Percentiles rank a stretch among this genome's conserved stretches.
Evolutionary conservation across 2,888 invertebrate genomes (phyloP).

Genomic region (Malthinus seriepunctatus): DNA sequence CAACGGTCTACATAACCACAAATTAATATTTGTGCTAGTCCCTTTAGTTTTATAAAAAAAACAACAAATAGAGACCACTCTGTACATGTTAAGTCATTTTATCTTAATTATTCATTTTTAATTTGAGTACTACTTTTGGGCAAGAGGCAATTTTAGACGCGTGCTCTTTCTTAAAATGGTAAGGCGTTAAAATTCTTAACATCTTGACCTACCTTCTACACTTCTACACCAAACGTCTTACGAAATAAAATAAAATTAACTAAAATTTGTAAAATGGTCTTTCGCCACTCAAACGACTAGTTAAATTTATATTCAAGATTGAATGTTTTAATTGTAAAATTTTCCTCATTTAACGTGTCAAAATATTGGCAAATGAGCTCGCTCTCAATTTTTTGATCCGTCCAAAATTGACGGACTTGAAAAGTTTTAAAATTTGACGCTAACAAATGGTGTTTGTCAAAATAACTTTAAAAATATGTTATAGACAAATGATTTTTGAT

Average conservation of each 20-base stretch:
- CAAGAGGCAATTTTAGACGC: slow-evolving; percentile 1
- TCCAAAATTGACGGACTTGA: slow-evolving; percentile 8
- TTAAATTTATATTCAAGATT: too few species aligned
- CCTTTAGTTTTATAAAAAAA: too few species aligned
- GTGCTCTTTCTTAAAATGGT: slow-evolving; percentile 17
- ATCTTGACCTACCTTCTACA: slow-evolving; percentile 16
- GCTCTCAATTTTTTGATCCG: slow-evolving; percentile 9
- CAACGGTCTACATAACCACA: too few species aligned
- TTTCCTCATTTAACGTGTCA: slow-evolving; percentile 2
- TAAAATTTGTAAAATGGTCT: neutral
- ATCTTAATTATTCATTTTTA: slow-evolving; percentile 7
- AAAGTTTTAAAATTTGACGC: slow-evolving; percentile 6
- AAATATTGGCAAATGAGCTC: slow-evolving; percentile 16
- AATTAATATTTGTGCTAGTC: too few species aligned
- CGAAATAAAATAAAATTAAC: slow-evolving; percentile 9
- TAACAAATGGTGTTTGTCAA: slow-evolving; percentile 15
- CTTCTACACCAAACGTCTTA: neutral
- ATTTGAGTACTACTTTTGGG: neutral
- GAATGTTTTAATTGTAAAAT: too few species aligned
- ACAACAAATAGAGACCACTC: too few species aligned
- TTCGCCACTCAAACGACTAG: too few species aligned
- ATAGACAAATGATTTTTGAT: slow-evolving; percentile 15
- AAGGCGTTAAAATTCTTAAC: slow-evolving; percentile 19
- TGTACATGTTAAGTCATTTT: neutral
- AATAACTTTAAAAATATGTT: slow-evolving; percentile 10